These are phyloP conservation scores for Eledona agricola DNA, from an alignment of 2,888 invertebrate species.

Conservation along the genomic window DNA sequence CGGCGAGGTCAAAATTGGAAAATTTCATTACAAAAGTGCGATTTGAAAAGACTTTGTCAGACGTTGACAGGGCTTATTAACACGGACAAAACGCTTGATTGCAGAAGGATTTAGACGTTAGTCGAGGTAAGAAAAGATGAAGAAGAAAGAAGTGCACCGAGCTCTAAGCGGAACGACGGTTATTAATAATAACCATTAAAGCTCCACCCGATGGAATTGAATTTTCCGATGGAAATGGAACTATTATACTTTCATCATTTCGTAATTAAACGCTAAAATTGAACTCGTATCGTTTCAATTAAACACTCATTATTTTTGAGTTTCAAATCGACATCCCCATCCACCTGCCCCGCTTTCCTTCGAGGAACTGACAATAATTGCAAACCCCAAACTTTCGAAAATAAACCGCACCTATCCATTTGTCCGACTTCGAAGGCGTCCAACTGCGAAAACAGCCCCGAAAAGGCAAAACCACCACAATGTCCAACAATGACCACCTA, in stretches of 20 bases:
- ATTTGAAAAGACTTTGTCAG: constrained; percentile 31
- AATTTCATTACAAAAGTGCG: constrained; percentile 41
- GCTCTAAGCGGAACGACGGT: constrained; percentile 9
- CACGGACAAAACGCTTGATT: constrained; percentile 25
- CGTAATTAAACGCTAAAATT: constrained; percentile 24
- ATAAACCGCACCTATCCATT: constrained; percentile 32
- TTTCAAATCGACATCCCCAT: not conserved
- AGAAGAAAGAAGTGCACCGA: not conserved
- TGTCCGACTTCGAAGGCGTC: constrained; percentile 44
- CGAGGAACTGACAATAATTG: constrained; percentile 20
- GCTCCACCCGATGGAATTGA: constrained; percentile 17
- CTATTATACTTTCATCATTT: constrained; percentile 29
- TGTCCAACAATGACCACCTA: constrained; percentile 54
- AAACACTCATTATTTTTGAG: constrained; percentile 13
- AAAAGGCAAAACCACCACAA: constrained; percentile 55
- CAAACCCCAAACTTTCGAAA: constrained; percentile 31
- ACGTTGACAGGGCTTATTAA: constrained; percentile 34
- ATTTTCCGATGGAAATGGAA: constrained; percentile 26
- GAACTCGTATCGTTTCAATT: constrained; percentile 20
- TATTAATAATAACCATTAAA: constrained; percentile 17
- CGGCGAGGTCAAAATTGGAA: constrained; percentile 35
- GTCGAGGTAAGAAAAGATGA: not conserved
- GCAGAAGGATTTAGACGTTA: constrained; percentile 16
- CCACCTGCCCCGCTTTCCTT: constrained; percentile 23
- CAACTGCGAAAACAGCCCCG: constrained; percentile 60